These are phyloP conservation scores for Muntiacus muntjak DNA, from an alignment of 2,113 vertebrate genomes.

Conservation along the genomic window DNA sequence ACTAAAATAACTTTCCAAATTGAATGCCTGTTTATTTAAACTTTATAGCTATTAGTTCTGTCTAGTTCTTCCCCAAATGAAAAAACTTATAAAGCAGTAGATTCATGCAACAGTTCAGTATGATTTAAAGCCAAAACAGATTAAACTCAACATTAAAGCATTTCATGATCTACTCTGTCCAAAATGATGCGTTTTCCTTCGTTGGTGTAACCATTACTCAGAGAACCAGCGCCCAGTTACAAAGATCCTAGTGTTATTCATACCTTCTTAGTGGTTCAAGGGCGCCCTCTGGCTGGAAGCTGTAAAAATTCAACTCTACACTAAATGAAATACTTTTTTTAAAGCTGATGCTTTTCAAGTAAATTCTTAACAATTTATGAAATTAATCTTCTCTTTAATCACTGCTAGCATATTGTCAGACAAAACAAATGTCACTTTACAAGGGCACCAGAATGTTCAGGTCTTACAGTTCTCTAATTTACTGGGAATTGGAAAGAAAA, in stretches of 20 bases:
- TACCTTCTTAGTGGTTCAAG: not conserved
- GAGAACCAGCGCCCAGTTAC: not conserved
- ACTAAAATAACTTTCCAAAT: constrained; percentile 1
- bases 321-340: not conserved
- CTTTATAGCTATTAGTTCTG: not conserved
- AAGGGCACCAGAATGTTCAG: not conserved
- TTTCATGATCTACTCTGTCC: not conserved
- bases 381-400: not conserved
- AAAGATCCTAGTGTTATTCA: not conserved
- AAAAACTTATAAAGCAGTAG: not conserved
- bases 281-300: constrained; percentile 63
- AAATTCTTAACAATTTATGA: not conserved
- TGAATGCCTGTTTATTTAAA: not conserved
- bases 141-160: not conserved
- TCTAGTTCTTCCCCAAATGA: not conserved
- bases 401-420: not conserved
- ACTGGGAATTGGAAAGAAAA: not conserved
- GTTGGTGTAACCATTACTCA: not conserved
- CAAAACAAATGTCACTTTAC: not conserved
- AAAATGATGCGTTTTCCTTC: not conserved
- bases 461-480: not conserved
- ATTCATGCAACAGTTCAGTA: not conserved
- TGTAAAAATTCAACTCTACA: not conserved
- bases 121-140: not conserved
- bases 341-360: not conserved